These are phyloP conservation scores for Hermaeophaga mercurialis DNA, from an alignment of 2,888 invertebrate genomes.

Conservation along the genomic window DNA sequence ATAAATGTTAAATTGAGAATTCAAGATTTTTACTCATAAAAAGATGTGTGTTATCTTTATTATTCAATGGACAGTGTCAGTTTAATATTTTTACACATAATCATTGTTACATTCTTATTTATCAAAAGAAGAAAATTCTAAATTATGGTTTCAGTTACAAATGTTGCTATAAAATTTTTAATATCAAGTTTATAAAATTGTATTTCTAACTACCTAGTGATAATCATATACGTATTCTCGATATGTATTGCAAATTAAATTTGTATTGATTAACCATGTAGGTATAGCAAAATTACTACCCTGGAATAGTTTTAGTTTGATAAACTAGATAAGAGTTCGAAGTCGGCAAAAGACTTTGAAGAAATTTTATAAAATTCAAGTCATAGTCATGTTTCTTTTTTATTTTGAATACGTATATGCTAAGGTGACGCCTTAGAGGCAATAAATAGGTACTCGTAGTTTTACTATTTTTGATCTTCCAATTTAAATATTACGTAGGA, in stretches of 20 bases:
- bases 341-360: slow-evolving; percentile 4
- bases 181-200: neutral
- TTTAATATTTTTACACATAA: too few species aligned
- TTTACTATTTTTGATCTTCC: slow-evolving; percentile 13
- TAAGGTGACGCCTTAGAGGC: slow-evolving; percentile 1
- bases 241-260: neutral
- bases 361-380: neutral
- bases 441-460: slow-evolving; percentile 2
- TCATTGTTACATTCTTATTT: too few species aligned
- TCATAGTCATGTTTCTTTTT: neutral
- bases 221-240: slow-evolving; percentile 5
- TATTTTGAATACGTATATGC: slow-evolving; percentile 8
- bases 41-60: too few species aligned
- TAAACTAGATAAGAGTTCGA: slow-evolving; percentile 4
- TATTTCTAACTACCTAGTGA: slow-evolving; percentile 5
- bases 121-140: too few species aligned
- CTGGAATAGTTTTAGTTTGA: neutral
- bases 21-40: too few species aligned
- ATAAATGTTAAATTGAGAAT: too few species aligned
- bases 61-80: too few species aligned
- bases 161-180: too few species aligned
- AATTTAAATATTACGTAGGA: slow-evolving; percentile 2
- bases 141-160: too few species aligned
- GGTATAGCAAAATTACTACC: neutral
- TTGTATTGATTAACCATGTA: too few species aligned